Conservation (phyloP, 2,888 invertebrate genomes). For the Syritta pipiens region DNA sequence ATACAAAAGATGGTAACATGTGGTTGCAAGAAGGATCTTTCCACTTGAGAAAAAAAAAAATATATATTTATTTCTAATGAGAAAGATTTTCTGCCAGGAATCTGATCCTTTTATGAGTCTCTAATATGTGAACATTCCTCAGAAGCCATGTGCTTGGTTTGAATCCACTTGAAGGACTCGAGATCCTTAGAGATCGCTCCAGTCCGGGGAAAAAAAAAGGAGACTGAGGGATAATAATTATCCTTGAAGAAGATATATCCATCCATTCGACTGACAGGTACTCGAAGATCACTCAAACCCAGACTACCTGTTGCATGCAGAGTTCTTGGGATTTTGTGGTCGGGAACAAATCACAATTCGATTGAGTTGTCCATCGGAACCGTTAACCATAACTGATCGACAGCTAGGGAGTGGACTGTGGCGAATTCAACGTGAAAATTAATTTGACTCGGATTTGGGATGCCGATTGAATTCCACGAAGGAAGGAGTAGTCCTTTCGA, state of each 20-base stretch:
- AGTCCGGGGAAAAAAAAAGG: background rate
- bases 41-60: constrained; percentile 65
- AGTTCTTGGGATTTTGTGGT: constrained; percentile 55
- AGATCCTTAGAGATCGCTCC: constrained; percentile 17
- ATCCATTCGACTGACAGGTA: constrained; percentile 61
- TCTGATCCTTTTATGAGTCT: constrained; percentile 61
- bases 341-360: constrained; percentile 47
- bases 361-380: constrained; percentile 12
- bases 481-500: constrained; percentile 34
- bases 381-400: constrained; percentile 66
- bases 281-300: constrained; percentile 32
- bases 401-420: constrained; percentile 39
- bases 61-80: constrained; percentile 65
- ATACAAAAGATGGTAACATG: constrained; percentile 29
- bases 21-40: constrained; percentile 56
- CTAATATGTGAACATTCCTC: constrained; percentile 51
- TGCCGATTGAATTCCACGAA: constrained; percentile 7
- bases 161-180: constrained; percentile 46
- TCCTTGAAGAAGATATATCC: constrained; percentile 49
- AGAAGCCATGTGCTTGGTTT: constrained; percentile 49
- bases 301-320: constrained; percentile 48
- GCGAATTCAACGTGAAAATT: constrained; percentile 61
- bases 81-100: constrained; percentile 48
- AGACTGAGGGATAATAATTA: constrained; percentile 24
- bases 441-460: constrained; percentile 60